These are phyloP conservation scores for Lagria hirta DNA, from an alignment of 2,888 invertebrate genomes.

Conservation along the genomic window DNA sequence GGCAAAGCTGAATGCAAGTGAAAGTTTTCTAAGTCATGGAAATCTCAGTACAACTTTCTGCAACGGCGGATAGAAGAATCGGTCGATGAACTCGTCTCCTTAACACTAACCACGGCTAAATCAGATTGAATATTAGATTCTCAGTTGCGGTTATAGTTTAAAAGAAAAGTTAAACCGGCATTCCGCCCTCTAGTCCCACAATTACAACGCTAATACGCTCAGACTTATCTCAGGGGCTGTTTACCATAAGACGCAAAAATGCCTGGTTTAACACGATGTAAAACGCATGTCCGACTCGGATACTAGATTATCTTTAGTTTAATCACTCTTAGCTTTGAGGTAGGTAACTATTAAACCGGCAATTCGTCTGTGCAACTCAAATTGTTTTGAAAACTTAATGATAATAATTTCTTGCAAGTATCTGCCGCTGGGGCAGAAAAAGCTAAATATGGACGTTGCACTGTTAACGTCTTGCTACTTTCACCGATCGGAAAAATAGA, in stretches of 20 bases:
- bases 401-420: slow-evolving; percentile 22
- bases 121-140: slow-evolving; percentile 25
- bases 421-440: slow-evolving; percentile 18
- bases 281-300: slow-evolving; percentile 6
- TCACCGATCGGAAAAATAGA: too few species aligned
- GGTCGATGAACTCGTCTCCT: slow-evolving; percentile 23
- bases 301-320: slow-evolving; percentile 15
- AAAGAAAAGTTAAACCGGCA: neutral
- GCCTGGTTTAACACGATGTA: too few species aligned
- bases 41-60: slow-evolving; percentile 27
- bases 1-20: slow-evolving; percentile 24
- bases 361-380: slow-evolving; percentile 15
- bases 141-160: slow-evolving; percentile 2
- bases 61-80: slow-evolving; percentile 21
- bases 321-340: slow-evolving; percentile 16
- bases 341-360: slow-evolving; percentile 15
- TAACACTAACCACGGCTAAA: slow-evolving; percentile 17
- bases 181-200: slow-evolving; percentile 1
- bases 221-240: slow-evolving; percentile 1
- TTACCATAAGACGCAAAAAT: slow-evolving; percentile 14
- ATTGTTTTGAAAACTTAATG: slow-evolving; percentile 21
- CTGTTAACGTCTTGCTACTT: slow-evolving; percentile 17
- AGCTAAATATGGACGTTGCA: slow-evolving; percentile 11
- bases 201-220: neutral
- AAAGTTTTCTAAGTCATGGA: slow-evolving; percentile 27